Evolutionary conservation across 2,797 vertebrate genomes (phyloP).

Genomic region (Sebastes alutus): DNA sequence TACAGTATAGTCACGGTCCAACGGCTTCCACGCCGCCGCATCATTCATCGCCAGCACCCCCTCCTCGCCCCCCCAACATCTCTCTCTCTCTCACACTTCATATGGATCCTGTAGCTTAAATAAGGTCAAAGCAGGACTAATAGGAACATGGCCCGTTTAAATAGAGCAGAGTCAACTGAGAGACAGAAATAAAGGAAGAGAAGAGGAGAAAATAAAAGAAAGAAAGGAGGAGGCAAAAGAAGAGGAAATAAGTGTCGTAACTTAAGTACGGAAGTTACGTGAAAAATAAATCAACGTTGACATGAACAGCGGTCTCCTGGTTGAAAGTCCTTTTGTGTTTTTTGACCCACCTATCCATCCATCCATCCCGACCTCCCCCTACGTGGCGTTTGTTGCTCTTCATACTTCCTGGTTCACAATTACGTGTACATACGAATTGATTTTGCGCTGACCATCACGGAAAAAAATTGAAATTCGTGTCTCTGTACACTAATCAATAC

Average conservation of each 20-base stretch:
- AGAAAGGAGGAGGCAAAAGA: neutral
- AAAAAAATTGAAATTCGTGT: too few species aligned
- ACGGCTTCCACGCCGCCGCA: conserved; percentile 55
- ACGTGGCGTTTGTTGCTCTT: too few species aligned
- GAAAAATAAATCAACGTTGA: too few species aligned
- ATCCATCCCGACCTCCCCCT: too few species aligned
- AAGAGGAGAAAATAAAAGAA: neutral
- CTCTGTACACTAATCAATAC: too few species aligned
- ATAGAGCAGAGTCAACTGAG: conserved; percentile 12
- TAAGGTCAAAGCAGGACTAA: conserved; percentile 71
- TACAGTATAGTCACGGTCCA: conserved; percentile 68
- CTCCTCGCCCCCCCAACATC: neutral
- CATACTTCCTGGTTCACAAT: too few species aligned
- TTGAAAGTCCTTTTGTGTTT: too few species aligned
- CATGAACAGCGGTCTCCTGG: too few species aligned
- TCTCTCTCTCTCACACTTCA: neutral
- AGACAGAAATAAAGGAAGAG: neutral
- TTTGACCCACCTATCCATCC: too few species aligned
- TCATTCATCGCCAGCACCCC: conserved; percentile 53
- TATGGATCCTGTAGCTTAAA: conserved; percentile 49
- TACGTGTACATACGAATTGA: too few species aligned
- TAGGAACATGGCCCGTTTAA: conserved; percentile 40
- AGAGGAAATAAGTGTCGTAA: neutral
- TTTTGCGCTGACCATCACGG: too few species aligned
- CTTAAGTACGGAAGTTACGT: too few species aligned